Evolutionary conservation across 2,797 vertebrate species (phyloP).

Genomic region (Phataginus tricuspis): DNA sequence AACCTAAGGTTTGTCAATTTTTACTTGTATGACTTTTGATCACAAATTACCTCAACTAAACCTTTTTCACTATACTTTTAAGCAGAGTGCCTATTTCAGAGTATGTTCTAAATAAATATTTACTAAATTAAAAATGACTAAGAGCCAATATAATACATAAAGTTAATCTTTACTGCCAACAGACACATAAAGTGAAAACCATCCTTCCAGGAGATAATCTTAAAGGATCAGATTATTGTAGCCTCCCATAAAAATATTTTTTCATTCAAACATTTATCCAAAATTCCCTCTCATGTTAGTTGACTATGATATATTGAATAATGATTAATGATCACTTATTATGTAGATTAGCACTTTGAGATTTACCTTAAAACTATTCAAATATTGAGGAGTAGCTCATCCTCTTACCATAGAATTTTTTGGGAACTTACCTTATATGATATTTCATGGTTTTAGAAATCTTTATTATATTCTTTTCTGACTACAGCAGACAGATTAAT

Average conservation of each 20-base stretch:
- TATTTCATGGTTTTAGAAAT: neutral
- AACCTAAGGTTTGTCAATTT: neutral
- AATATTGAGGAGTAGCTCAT: neutral
- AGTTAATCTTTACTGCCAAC: neutral
- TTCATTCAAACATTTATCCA: neutral
- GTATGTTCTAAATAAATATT: neutral
- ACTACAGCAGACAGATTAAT: neutral
- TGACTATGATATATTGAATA: neutral
- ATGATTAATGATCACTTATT: neutral
- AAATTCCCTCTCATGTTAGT: neutral
- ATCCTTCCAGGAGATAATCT: neutral
- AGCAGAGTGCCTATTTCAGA: neutral
- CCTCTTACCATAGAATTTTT: neutral
- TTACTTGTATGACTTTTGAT: neutral
- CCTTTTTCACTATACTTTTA: neutral
- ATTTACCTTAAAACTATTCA: conserved; percentile 10
- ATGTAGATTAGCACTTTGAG: neutral
- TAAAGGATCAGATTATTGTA: neutral
- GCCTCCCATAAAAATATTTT: neutral
- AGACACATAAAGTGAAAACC: neutral
- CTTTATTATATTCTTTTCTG: neutral
- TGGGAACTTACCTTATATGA: neutral
- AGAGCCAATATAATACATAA: neutral
- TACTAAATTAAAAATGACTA: neutral
- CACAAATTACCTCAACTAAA: neutral